Evolutionary conservation across 1,140 invertebrate species (phyloP).

Genomic region (Ostrea denselamellosa): DNA sequence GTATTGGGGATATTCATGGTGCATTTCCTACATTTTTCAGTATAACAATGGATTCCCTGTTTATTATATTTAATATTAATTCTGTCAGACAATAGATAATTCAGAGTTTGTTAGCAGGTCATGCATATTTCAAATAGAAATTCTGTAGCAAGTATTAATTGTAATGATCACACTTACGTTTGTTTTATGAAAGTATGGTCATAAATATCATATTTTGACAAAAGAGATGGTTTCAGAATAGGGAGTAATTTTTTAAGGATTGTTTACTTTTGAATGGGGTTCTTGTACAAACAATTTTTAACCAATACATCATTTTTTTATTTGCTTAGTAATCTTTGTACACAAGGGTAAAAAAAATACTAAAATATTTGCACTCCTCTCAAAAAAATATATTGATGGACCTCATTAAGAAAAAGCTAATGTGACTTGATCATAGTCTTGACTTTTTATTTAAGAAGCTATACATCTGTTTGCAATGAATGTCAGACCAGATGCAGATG

Average conservation of each 20-base stretch:
- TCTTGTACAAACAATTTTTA: constrained; percentile 4
- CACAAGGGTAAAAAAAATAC: not conserved
- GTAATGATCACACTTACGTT: not conserved
- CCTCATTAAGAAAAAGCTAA: constrained; percentile 9
- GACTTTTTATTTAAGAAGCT: constrained; percentile 33
- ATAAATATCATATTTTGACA: not conserved
- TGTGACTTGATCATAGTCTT: constrained; percentile 21
- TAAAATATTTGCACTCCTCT: constrained; percentile 12
- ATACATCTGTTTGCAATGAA: constrained; percentile 33
- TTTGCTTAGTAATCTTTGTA: constrained; percentile 11
- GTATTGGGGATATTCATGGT: no score
- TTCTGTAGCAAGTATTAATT: not conserved
- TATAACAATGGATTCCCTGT: no score
- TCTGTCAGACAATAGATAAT: no score
- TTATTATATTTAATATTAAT: no score
- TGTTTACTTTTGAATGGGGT: not conserved
- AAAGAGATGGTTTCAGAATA: not conserved
- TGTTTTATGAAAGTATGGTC: not conserved
- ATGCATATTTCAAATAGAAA: not conserved
- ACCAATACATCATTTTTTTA: not conserved
- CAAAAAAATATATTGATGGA: constrained; percentile 17
- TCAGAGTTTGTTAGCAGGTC: no score
- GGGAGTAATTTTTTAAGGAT: not conserved
- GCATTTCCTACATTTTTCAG: no score
- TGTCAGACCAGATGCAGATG: constrained; percentile 24